Evolutionary conservation across 1,140 invertebrate species (phyloP), one percentile per base, ranked within the genome.

Genomic region (Drosophila tropicalis): DNA sequence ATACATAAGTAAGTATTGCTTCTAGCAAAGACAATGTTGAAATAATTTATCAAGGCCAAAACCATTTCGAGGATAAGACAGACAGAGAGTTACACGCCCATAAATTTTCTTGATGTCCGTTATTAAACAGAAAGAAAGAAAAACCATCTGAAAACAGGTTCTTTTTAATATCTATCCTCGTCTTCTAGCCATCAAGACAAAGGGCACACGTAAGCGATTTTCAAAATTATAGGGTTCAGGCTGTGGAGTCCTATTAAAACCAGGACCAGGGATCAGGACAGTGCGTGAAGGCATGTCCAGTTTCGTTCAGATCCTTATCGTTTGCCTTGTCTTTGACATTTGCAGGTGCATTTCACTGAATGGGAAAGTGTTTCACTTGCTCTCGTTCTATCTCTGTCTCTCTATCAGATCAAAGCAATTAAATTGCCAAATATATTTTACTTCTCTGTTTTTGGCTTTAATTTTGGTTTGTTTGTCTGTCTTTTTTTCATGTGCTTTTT

Each of bases 281-380:
- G 63, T 84, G 73, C 84, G 71, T 85, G 73, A 80, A 89, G 84
- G 73, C 47, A 87, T 83, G 82, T 77, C 55, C 72, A 39, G 13
- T 4, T 44, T 25, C 15, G 7, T 25, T 25, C 15, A 65, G 82
- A 76, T 89, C 55, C 64, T 74, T 72, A 74, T 87, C 76, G 66
- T 34, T 15, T 65, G n/a, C 12, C 32, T n/a, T 39, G 36, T 62
- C 60, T 65, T 65, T 76, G 72, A 79, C 78, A 63, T 82, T 67
- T 86, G 83, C 84, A 89, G 84, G 77, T 89, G 84, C 85, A 89
- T 75, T 84, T 60, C 32, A 15, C 15, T 41, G 70, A 80, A 80
- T 75, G 80, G 70, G 80, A 86, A 86, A 87, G 84, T 89, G 84
- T 89, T 87, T 82, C 62, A 56, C 68, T 47, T 10, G 12, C n/a